phyloP scores from a whole-genome alignment of 1,140 invertebrate genomes.

The Rhopalosiphum maidis region DNA sequence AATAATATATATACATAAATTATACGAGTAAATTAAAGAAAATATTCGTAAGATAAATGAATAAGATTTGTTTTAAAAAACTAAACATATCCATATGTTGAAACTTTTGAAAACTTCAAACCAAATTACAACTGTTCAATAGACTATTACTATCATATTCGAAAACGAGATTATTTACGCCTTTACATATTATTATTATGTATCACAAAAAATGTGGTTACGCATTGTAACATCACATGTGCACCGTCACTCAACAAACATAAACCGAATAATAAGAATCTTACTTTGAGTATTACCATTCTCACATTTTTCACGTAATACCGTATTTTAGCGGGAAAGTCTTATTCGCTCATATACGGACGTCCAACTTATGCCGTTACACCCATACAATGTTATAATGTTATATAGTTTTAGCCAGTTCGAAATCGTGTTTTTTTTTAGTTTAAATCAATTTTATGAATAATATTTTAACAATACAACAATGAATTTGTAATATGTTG shows the following conservation, averaged over 20 bases:
- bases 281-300: constrained; percentile 48
- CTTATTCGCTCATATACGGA: not conserved
- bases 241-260: constrained; percentile 48
- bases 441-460: constrained; percentile 14
- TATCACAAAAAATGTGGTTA: constrained; percentile 27
- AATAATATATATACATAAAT: not conserved
- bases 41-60: not conserved
- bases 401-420: constrained; percentile 7
- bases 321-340: constrained; percentile 51
- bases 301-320: constrained; percentile 41
- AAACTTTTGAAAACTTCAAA: not conserved
- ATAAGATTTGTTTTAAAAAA: not conserved
- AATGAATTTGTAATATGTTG: not conserved
- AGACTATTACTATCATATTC: not conserved
- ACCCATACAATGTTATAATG: not conserved
- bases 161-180: constrained; percentile 14
- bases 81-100: not conserved
- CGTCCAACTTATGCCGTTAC: constrained; percentile 46
- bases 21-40: not conserved
- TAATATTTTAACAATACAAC: constrained; percentile 44
- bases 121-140: not conserved
- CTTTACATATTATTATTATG: constrained; percentile 26
- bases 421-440: constrained; percentile 5
- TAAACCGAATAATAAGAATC: constrained; percentile 49
- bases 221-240: constrained; percentile 42